Conservation (phyloP, 53 echinoderm and acorn worm species). For the Paracentrotus lividus region DNA sequence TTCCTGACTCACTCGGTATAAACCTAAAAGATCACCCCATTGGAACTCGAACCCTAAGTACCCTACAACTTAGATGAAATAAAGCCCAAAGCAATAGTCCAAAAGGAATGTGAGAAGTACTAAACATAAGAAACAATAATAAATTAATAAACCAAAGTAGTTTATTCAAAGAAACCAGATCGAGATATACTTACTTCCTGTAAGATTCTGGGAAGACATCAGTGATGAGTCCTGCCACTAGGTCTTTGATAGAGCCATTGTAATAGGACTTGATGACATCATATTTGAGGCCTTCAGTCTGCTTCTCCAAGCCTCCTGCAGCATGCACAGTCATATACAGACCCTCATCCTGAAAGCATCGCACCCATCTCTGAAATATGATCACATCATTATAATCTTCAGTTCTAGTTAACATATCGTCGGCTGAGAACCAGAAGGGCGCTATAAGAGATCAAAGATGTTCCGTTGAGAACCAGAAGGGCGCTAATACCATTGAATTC, state of each 20-base stretch:
- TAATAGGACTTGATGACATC: not conserved
- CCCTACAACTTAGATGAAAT: too few relatives aligned
- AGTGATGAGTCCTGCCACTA: constrained; percentile 5
- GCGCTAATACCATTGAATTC: too few relatives aligned
- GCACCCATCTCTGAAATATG: constrained; percentile 46
- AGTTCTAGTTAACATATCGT: too few relatives aligned
- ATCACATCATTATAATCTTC: not conserved
- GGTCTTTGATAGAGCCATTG: constrained; percentile 22
- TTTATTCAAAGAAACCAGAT: too few relatives aligned
- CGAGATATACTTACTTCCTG: constrained; percentile 40
- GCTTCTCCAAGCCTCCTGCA: constrained; percentile 19
- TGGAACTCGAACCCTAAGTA: too few relatives aligned
- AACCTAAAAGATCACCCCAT: too few relatives aligned
- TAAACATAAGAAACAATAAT: not conserved
- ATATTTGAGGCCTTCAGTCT: constrained; percentile 39
- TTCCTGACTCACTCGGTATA: too few relatives aligned
- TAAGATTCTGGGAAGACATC: constrained; percentile 51
- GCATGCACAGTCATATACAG: constrained; percentile 30
- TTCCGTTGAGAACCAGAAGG: too few relatives aligned
- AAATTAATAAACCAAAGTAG: not conserved
- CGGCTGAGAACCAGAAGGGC: too few relatives aligned
- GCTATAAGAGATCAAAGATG: too few relatives aligned
- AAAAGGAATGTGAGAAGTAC: too few relatives aligned
- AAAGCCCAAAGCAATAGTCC: too few relatives aligned
- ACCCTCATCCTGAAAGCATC: constrained; percentile 51